These are phyloP conservation scores for Yasuhikotakia modesta DNA, from an alignment of 2,797 vertebrate species.

Conservation along the genomic window DNA sequence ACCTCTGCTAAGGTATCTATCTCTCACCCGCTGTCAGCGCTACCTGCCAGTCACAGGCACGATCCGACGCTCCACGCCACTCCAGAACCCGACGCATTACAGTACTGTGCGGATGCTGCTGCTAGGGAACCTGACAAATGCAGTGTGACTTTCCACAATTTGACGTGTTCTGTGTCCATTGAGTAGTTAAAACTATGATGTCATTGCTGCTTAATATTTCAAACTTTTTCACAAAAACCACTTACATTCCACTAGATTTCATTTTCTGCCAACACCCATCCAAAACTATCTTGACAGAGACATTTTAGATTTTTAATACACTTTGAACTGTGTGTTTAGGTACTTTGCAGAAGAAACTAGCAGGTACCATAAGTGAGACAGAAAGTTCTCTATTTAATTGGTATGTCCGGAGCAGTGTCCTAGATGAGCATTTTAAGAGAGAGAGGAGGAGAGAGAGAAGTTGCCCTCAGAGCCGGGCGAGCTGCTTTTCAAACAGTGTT, in stretches of 20 bases:
- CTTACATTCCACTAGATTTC: background rate
- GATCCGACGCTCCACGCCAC: constrained; percentile 67
- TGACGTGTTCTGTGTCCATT: constrained; percentile 65
- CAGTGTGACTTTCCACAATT: constrained; percentile 75
- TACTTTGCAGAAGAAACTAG: too few species aligned
- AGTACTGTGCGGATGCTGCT: constrained; percentile 68
- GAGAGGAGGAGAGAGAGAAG: constrained; percentile 51
- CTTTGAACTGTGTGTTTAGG: background rate
- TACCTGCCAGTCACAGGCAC: constrained; percentile 81
- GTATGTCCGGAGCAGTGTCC: constrained; percentile 51
- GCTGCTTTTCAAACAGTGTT: constrained; percentile 77
- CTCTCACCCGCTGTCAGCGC: constrained; percentile 84
- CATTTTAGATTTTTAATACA: background rate
- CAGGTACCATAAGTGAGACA: constrained; percentile 3
- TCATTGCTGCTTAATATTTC: constrained; percentile 50
- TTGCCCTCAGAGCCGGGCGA: constrained; percentile 71
- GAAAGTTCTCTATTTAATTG: constrained; percentile 47
- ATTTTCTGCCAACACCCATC: background rate
- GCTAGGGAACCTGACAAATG: constrained; percentile 74
- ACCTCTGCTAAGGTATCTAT: constrained; percentile 83
- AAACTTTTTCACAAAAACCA: too few species aligned
- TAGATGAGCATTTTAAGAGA: constrained; percentile 46
- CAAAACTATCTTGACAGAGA: background rate
- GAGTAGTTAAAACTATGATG: constrained; percentile 62
- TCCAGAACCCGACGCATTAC: constrained; percentile 75